Conservation (phyloP, 2,797 vertebrate genomes). For the Hoplostethus mediterraneus region DNA sequence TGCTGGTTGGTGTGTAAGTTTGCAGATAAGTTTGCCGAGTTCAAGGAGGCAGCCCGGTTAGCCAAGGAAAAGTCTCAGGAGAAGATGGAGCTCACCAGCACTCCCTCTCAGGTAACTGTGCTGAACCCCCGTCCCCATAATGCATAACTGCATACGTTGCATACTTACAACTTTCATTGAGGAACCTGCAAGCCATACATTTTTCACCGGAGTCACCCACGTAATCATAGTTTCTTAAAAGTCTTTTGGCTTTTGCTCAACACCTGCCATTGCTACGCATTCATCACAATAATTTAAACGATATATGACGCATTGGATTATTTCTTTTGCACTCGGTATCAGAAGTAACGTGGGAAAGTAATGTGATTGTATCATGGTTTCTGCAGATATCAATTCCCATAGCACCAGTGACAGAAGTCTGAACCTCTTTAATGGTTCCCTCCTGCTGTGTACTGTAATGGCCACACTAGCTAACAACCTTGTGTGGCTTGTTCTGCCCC, state of each 20-base stretch:
- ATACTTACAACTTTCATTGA: too few relatives aligned
- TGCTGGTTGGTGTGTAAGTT: constrained; percentile 82
- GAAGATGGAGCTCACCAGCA: constrained; percentile 97
- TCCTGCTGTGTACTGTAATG: not conserved
- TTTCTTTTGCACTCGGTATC: not conserved
- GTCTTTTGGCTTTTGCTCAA: not conserved
- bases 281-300: not conserved
- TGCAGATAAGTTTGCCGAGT: constrained; percentile 98
- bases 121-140: not conserved
- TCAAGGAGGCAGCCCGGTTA: constrained; percentile 96
- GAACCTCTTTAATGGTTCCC: not conserved
- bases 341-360: not conserved
- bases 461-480: constrained; percentile 15
- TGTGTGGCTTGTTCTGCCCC: constrained; percentile 32
- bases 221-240: too few relatives aligned
- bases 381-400: not conserved
- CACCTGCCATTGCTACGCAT: not conserved
- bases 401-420: not conserved
- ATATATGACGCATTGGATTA: not conserved
- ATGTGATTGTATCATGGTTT: not conserved
- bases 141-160: not conserved
- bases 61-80: constrained; percentile 99
- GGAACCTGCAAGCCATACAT: too few relatives aligned
- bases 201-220: too few relatives aligned
- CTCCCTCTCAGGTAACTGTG: constrained; percentile 92